Evolutionary conservation across 1,140 invertebrate species (phyloP).

Genomic region (Papilio dardanus): DNA sequence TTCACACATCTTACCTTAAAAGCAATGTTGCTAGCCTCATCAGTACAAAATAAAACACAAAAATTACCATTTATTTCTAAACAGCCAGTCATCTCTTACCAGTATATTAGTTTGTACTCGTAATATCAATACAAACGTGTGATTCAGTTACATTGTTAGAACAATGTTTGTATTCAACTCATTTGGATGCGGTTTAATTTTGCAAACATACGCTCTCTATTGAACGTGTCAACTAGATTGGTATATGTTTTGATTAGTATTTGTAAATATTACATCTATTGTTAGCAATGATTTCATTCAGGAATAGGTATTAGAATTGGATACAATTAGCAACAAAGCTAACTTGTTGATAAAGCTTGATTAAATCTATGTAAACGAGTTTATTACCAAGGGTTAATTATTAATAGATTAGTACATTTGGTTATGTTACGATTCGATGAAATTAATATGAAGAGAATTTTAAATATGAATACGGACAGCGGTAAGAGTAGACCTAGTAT

Average conservation of each 20-base stretch:
- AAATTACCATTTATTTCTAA: neutral
- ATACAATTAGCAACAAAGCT: too few relatives aligned
- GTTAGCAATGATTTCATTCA: neutral
- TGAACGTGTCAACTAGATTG: neutral
- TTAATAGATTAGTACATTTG: too few relatives aligned
- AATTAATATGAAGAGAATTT: neutral
- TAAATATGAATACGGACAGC: neutral
- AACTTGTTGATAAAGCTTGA: too few relatives aligned
- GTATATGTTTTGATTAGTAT: neutral
- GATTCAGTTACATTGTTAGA: conserved; percentile 6
- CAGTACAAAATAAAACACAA: neutral
- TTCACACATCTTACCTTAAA: too few relatives aligned
- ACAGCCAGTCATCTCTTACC: neutral
- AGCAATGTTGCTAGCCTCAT: neutral
- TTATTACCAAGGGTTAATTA: neutral
- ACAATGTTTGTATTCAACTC: conserved; percentile 19
- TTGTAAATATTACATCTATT: conserved; percentile 4
- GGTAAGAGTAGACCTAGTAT: neutral
- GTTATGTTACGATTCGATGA: too few relatives aligned
- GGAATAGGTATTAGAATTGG: neutral
- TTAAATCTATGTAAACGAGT: neutral
- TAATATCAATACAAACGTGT: neutral
- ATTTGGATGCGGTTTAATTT: conserved; percentile 31
- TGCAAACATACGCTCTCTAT: conserved; percentile 15
- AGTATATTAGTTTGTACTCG: neutral